Conservation (phyloP, 2,113 vertebrate species). For the Phylloscopus whistleri region DNA sequence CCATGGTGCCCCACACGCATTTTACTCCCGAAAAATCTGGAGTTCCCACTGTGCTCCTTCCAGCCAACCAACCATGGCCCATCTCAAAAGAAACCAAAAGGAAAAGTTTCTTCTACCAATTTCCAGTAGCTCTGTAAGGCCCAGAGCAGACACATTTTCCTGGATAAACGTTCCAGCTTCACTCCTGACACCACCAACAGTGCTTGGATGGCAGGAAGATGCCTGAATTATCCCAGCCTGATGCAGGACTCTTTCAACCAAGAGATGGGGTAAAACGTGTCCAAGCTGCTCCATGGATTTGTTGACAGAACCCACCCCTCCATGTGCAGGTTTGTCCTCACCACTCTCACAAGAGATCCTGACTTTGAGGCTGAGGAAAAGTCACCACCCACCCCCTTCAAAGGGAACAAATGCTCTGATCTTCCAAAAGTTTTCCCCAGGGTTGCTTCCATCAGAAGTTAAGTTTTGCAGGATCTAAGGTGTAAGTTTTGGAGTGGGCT, state of each 20-base stretch:
- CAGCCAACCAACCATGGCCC: background rate
- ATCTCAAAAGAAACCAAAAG: background rate
- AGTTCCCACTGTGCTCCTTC: background rate
- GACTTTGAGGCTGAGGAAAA: background rate
- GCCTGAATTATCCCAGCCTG: background rate
- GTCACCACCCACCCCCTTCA: background rate
- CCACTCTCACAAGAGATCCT: background rate
- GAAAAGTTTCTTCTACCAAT: background rate
- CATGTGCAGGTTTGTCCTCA: background rate
- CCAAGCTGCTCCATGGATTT: background rate
- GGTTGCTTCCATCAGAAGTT: background rate
- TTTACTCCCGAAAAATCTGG: background rate
- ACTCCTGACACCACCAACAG: background rate
- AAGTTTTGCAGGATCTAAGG: background rate
- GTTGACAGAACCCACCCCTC: background rate
- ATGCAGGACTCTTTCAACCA: background rate
- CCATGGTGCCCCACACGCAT: fast-evolving
- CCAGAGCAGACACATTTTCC: background rate
- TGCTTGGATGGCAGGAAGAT: background rate
- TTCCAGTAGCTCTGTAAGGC: background rate
- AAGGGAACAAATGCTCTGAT: background rate
- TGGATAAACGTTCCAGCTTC: background rate
- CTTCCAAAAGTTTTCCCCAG: background rate
- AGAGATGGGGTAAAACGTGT: background rate
- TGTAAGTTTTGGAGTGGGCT: background rate